Conservation (phyloP, 2,888 invertebrate species). For the Baccha elongata region DNA sequence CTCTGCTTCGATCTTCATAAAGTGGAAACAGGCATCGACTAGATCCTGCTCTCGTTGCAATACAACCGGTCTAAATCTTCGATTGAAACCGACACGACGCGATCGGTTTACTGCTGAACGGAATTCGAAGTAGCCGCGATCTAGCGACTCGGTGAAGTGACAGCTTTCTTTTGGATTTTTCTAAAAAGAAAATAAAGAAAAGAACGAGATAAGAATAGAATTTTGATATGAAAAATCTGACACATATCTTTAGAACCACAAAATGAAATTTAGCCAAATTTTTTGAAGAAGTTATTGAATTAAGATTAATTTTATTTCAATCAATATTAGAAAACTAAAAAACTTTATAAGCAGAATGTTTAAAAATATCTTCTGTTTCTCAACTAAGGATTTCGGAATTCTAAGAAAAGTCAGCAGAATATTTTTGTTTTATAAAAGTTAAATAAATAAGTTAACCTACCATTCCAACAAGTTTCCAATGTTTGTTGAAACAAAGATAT, state of each 20-base stretch:
- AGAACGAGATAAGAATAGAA: too few species aligned
- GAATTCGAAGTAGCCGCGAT: conserved; percentile 78
- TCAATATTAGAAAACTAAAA: too few species aligned
- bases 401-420: too few species aligned
- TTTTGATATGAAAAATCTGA: too few species aligned
- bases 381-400: too few species aligned
- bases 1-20: conserved; percentile 76
- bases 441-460: conserved; percentile 75
- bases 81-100: conserved; percentile 79
- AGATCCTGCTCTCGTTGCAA: conserved; percentile 74
- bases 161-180: conserved; percentile 79
- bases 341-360: too few species aligned
- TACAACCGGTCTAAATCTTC: conserved; percentile 78
- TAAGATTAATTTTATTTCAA: too few species aligned
- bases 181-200: conserved; percentile 73
- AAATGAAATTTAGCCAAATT: too few species aligned
- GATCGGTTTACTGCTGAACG: conserved; percentile 77
- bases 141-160: conserved; percentile 79
- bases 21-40: conserved; percentile 77
- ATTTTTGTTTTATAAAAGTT: too few species aligned
- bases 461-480: conserved; percentile 79
- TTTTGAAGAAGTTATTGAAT: too few species aligned
- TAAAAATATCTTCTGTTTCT: too few species aligned
- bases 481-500: conserved; percentile 79
- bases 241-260: too few species aligned